Evolutionary conservation across 2,888 invertebrate genomes (phyloP).

Genomic region (Magallana nippona): DNA sequence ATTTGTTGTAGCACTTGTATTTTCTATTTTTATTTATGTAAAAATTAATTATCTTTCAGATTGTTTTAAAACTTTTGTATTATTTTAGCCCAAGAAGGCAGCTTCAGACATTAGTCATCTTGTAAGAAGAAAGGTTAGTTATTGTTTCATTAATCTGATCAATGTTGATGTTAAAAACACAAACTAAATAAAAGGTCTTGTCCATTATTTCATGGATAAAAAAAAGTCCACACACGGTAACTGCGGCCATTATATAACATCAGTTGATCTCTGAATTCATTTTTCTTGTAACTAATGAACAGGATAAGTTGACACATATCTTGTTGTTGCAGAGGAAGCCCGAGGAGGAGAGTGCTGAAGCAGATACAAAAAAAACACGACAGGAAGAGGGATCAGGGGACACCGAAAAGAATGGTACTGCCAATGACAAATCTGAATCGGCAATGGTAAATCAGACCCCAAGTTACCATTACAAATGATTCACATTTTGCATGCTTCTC

Average conservation of each 20-base stretch:
- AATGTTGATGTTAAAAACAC: too few species aligned
- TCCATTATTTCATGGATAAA: too few species aligned
- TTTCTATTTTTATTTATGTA: not conserved
- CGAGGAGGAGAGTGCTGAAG: conserved; percentile 54
- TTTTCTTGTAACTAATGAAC: too few species aligned
- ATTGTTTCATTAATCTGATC: too few species aligned
- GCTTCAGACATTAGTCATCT: conserved; percentile 70
- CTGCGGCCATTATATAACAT: too few species aligned
- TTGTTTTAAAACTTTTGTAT: not conserved
- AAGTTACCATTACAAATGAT: conserved; percentile 1
- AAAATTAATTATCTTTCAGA: not conserved
- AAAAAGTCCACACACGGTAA: too few species aligned
- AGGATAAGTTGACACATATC: not conserved
- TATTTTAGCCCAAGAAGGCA: conserved; percentile 57
- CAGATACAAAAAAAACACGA: conserved; percentile 61
- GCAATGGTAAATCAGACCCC: conserved; percentile 40
- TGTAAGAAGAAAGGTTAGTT: conserved; percentile 70
- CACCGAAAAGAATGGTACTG: conserved; percentile 52
- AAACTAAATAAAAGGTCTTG: too few species aligned
- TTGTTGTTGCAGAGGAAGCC: conserved; percentile 65
- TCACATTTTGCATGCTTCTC: not conserved
- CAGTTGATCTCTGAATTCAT: too few species aligned
- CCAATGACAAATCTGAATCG: conserved; percentile 38
- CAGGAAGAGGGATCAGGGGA: conserved; percentile 63
- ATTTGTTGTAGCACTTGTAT: not conserved